These are phyloP conservation scores for Holotrichia oblita DNA, from an alignment of 1,140 invertebrate species.

Conservation along the genomic window DNA sequence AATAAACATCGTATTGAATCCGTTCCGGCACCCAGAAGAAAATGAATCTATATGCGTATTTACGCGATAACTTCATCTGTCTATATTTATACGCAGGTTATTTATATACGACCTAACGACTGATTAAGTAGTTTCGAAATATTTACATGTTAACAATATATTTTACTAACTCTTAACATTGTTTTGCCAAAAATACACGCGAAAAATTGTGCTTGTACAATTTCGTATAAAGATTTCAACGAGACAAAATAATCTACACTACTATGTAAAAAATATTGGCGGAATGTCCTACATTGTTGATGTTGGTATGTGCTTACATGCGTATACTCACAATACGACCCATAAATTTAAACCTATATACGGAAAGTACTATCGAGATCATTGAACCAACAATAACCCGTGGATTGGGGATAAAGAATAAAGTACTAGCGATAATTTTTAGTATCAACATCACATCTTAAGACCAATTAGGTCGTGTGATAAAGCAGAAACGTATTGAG, in stretches of 20 bases:
- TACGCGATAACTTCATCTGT: not conserved
- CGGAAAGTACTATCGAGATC: not conserved
- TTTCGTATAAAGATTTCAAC: not conserved
- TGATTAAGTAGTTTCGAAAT: not conserved
- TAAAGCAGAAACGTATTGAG: not conserved
- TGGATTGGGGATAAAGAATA: not conserved
- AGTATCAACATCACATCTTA: not conserved
- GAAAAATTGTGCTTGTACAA: too few species aligned
- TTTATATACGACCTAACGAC: not conserved
- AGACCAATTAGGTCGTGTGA: not conserved
- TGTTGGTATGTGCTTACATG: too few species aligned
- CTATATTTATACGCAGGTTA: not conserved
- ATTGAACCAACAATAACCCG: not conserved
- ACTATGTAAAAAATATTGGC: too few species aligned
- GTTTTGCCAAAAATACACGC: not conserved
- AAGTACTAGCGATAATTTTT: constrained; percentile 10
- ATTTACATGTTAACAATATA: not conserved
- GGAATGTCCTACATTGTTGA: too few species aligned
- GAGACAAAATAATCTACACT: too few species aligned
- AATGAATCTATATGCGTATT: constrained; percentile 4
- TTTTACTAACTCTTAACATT: not conserved
- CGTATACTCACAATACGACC: too few species aligned
- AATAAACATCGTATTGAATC: not conserved
- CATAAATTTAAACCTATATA: too few species aligned
- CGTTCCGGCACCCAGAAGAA: not conserved